A percentile compares a stretch with the other conserved stretches of the same genome.
phyloP scores from a whole-genome alignment of 1,140 invertebrate species.

The Heliconius himera region DNA sequence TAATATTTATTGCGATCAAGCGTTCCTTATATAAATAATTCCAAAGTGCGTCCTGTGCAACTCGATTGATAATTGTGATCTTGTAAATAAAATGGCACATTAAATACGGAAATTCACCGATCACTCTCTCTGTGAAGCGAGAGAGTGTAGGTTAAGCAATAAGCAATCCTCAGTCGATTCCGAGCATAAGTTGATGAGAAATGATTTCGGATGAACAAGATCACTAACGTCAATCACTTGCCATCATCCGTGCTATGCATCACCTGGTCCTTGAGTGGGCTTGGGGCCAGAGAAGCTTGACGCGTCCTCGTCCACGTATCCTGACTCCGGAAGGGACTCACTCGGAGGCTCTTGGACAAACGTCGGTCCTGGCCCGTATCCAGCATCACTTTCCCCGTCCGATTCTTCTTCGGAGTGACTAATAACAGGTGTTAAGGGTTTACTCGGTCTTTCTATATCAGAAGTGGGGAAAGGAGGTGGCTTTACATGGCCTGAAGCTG shows the following conservation, averaged over 20 bases:
- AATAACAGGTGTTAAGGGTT: conserved; percentile 23
- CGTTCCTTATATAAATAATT: conserved; percentile 55
- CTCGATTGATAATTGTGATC: conserved; percentile 70
- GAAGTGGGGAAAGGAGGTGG: conserved; percentile 65
- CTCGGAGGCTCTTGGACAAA: conserved; percentile 47
- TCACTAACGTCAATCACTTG: conserved; percentile 72
- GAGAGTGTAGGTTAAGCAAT: conserved; percentile 32
- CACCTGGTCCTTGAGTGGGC: conserved; percentile 75
- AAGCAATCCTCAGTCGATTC: conserved; percentile 35
- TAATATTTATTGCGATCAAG: conserved; percentile 77
- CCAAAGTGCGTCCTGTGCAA: conserved; percentile 61
- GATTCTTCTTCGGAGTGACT: conserved; percentile 38
- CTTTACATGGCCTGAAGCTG: conserved; percentile 80
- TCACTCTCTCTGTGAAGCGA: conserved; percentile 42
- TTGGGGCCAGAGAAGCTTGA: conserved; percentile 57
- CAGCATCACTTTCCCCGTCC: conserved; percentile 26
- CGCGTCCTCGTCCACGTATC: conserved; percentile 62
- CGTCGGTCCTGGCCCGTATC: conserved; percentile 52
- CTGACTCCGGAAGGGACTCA: conserved; percentile 40
- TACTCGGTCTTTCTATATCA: conserved; percentile 61
- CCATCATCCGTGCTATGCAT: conserved; percentile 72
- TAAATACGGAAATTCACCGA: conserved; percentile 37
- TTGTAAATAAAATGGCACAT: conserved; percentile 51
- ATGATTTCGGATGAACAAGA: conserved; percentile 56
- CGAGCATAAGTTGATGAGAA: conserved; percentile 37